Evolutionary conservation across 2,113 vertebrate genomes (phyloP).

Genomic region (Colinus virginianus): DNA sequence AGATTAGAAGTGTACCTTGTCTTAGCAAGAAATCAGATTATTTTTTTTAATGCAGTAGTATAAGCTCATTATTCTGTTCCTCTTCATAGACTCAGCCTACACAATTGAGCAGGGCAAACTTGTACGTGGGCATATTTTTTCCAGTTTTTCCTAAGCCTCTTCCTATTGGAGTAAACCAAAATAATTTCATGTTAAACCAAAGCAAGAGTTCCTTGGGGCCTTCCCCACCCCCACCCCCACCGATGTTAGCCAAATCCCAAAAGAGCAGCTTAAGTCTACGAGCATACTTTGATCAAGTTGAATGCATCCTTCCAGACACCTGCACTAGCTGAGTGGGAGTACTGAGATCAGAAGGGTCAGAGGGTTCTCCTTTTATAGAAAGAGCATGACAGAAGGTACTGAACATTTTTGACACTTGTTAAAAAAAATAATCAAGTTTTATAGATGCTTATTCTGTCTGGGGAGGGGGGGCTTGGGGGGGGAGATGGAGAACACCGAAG

Average conservation of each 20-base stretch:
- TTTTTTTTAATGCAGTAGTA: not conserved
- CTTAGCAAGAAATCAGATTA: not conserved
- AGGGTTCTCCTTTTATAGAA: not conserved
- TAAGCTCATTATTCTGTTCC: not conserved
- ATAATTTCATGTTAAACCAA: not conserved
- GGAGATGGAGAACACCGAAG: not conserved
- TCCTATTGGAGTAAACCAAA: not conserved
- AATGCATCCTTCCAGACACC: not conserved
- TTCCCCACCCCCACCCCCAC: not conserved
- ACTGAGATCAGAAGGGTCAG: not conserved
- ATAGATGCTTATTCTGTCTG: not conserved
- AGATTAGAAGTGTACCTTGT: not conserved
- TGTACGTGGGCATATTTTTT: accelerated
- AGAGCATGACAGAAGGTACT: not conserved
- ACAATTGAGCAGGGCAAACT: not conserved
- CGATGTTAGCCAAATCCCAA: not conserved
- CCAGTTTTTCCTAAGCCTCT: not conserved
- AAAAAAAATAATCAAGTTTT: not conserved
- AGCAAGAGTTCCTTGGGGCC: not conserved
- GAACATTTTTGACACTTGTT: not conserved
- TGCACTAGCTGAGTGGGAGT: not conserved
- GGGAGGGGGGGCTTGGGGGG: not conserved
- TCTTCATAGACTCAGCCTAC: not conserved
- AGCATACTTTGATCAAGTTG: not conserved
- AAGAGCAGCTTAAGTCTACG: not conserved